Percentiles rank a stretch among this genome's conserved stretches.
Conservation (phyloP, 2,797 vertebrate genomes). For the Brachymystax lenok region DNA sequence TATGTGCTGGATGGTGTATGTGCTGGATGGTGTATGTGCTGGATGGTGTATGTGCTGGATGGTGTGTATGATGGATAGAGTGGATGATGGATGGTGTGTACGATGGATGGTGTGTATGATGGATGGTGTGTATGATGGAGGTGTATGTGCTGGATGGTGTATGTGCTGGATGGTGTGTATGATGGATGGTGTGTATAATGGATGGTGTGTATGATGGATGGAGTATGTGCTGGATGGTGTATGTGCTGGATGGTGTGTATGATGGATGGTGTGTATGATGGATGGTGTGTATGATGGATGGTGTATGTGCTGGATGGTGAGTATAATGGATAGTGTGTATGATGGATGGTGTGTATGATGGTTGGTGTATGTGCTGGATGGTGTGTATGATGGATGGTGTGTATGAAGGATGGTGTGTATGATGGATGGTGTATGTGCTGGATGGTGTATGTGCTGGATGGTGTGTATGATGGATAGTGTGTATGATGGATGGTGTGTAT, state of each 20-base stretch:
- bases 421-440: not conserved
- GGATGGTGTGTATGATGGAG: not conserved
- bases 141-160: conserved; percentile 8
- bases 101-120: not conserved
- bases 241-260: not conserved
- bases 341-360: not conserved
- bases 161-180: not conserved
- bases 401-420: not conserved
- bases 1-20: not conserved
- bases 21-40: not conserved
- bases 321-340: not conserved
- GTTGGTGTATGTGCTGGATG: not conserved
- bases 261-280: no score
- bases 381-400: not conserved
- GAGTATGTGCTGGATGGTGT: no score
- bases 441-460: conserved; percentile 5
- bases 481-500: not conserved
- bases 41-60: not conserved
- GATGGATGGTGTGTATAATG: not conserved
- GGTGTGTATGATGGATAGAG: conserved; percentile 2
- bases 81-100: not conserved
- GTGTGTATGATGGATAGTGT: not conserved
- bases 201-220: no score
- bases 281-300: no score
- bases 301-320: no score